Conservation (phyloP, 2,797 vertebrate genomes). For the Lepidocolaptes lacrymiger region DNA sequence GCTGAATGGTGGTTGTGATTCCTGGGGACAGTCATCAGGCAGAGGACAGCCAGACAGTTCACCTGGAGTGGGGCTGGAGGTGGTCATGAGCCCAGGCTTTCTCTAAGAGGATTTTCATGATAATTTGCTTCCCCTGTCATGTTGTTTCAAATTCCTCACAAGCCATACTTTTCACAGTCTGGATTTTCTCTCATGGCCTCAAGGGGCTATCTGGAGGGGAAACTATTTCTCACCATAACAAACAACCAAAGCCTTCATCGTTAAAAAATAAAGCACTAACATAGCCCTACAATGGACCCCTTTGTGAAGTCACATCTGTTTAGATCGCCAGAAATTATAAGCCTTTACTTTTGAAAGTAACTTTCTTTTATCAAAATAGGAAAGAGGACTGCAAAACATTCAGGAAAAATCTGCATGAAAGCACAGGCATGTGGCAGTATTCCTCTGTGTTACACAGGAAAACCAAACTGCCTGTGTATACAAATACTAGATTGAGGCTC, state of each 20-base stretch:
- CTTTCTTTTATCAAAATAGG: constrained; percentile 40
- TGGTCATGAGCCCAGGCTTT: background rate
- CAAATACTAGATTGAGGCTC: background rate
- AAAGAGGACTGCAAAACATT: constrained; percentile 3
- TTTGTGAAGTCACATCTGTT: constrained; percentile 70
- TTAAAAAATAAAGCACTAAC: constrained; percentile 50
- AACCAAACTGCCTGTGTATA: background rate
- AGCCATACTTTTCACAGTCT: constrained; percentile 66
- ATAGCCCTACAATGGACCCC: constrained; percentile 38
- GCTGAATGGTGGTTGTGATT: background rate
- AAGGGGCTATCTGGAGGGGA: constrained; percentile 60
- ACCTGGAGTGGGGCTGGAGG: background rate
- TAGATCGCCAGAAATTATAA: constrained; percentile 58
- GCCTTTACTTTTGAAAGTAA: constrained; percentile 31
- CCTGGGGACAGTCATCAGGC: background rate
- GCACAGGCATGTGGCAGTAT: background rate
- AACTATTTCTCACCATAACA: constrained; percentile 69
- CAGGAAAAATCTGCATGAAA: background rate
- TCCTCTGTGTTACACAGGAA: background rate
- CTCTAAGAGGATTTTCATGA: background rate
- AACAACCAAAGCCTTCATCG: constrained; percentile 64
- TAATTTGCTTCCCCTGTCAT: constrained; percentile 42
- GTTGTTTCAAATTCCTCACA: constrained; percentile 65
- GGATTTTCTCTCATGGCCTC: constrained; percentile 66
- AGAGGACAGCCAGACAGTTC: background rate